A percentile compares a stretch with the other conserved stretches of the same genome.
Evolutionary conservation across 1,140 invertebrate genomes (phyloP).

Genomic region (Venustaconcha ellipsiformis): DNA sequence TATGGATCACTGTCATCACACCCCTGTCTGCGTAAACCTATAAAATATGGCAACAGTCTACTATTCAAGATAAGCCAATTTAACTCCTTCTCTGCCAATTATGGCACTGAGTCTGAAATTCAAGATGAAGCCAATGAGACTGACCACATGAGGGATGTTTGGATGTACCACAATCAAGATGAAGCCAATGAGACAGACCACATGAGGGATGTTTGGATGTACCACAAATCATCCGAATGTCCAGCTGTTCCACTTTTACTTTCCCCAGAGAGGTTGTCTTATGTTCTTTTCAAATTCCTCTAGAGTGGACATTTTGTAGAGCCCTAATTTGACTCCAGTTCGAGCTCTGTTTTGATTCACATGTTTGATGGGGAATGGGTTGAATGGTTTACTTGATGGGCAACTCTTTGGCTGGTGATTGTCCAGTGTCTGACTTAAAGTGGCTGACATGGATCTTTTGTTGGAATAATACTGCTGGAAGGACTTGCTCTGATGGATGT

Average conservation of each 20-base stretch:
- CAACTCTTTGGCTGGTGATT: conserved; percentile 11
- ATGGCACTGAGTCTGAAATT: too few relatives aligned
- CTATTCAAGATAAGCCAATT: too few relatives aligned
- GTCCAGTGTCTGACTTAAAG: background rate
- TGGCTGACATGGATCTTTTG: conserved; percentile 14
- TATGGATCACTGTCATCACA: too few relatives aligned
- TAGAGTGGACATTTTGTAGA: conserved; percentile 51
- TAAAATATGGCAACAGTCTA: too few relatives aligned
- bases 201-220: too few relatives aligned
- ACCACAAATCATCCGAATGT: background rate
- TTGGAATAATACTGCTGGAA: conserved; percentile 32
- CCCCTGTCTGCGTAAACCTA: too few relatives aligned
- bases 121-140: too few relatives aligned
- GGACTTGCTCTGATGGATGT: background rate
- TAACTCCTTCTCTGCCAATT: too few relatives aligned
- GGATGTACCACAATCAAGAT: too few relatives aligned
- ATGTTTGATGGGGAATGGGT: conserved; percentile 56
- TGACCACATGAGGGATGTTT: too few relatives aligned
- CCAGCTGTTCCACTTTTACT: background rate
- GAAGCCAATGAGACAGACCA: too few relatives aligned
- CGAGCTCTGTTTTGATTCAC: conserved; percentile 49
- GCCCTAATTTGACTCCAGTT: conserved; percentile 58
- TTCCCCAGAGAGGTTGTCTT: conserved; percentile 24
- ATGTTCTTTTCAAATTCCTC: conserved; percentile 30
- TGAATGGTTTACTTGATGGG: conserved; percentile 38